A percentile compares a stretch with the other conserved stretches of the same genome.
These are phyloP conservation scores for Passer domesticus DNA, from an alignment of 2,113 vertebrate genomes.

Conservation along the genomic window DNA sequence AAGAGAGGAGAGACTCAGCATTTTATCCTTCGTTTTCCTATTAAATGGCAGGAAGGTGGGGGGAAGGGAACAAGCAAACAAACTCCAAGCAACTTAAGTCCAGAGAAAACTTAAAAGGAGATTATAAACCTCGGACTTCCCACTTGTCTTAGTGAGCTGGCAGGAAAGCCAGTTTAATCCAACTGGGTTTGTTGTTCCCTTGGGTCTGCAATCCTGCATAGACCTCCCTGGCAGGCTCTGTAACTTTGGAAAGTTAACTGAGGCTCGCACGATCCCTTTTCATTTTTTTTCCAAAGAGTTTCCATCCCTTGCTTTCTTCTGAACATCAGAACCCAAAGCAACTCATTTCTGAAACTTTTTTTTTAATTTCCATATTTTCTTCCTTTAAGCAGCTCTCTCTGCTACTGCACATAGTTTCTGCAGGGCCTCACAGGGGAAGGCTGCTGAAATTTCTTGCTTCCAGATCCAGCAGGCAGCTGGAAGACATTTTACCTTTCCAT, in stretches of 20 bases:
- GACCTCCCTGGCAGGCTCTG: slow-evolving; percentile 44
- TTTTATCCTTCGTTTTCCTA: slow-evolving; percentile 1
- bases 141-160: slow-evolving; percentile 18
- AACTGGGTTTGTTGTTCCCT: slow-evolving; percentile 31
- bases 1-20: not conserved
- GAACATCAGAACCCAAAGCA: slow-evolving; percentile 5
- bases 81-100: not conserved
- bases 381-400: not conserved
- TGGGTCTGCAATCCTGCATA: not conserved
- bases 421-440: slow-evolving; percentile 24
- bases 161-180: slow-evolving; percentile 40
- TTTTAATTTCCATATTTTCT: not conserved
- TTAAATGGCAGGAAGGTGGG: not conserved
- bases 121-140: slow-evolving; percentile 7
- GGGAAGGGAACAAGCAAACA: slow-evolving; percentile 5
- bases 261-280: not conserved
- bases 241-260: not conserved
- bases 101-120: slow-evolving; percentile 21
- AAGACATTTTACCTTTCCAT: slow-evolving; percentile 37
- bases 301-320: not conserved
- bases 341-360: not conserved
- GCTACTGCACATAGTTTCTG: slow-evolving; percentile 40
- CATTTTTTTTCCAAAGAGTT: not conserved
- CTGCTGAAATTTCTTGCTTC: slow-evolving; percentile 19
- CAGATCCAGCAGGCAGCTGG: slow-evolving; percentile 43